Conservation (phyloP, 2,797 vertebrate genomes). For the Rhinoraja longicauda region DNA sequence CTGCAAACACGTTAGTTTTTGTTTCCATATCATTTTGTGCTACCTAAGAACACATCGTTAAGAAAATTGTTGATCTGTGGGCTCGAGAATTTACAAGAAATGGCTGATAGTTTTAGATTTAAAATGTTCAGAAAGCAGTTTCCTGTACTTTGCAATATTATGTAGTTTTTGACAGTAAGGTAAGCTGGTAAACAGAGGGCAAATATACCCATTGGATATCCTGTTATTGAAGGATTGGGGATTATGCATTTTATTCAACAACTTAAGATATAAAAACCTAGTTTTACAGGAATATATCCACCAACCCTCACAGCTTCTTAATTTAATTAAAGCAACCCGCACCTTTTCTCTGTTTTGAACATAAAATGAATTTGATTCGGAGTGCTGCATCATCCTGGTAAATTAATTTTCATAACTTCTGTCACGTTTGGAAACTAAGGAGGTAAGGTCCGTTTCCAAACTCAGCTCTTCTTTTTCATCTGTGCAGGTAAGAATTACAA, state of each 20-base stretch:
- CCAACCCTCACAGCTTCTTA: conserved; percentile 9
- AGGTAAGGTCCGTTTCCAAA: not conserved
- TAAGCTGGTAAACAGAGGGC: not conserved
- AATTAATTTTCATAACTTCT: conserved; percentile 18
- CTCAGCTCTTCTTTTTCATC: conserved; percentile 35
- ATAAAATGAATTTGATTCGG: conserved; percentile 20
- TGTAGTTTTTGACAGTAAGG: not conserved
- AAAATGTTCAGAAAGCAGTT: not conserved
- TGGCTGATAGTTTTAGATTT: not conserved
- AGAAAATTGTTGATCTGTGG: not conserved
- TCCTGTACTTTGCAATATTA: not conserved
- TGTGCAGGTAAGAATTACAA: conserved; percentile 31
- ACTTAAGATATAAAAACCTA: conserved; percentile 8
- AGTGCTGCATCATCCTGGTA: conserved; percentile 15
- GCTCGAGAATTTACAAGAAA: not conserved
- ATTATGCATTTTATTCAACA: not conserved
- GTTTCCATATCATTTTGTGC: not conserved
- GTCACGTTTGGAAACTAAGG: conserved; percentile 26
- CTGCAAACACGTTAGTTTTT: not conserved
- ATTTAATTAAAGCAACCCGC: conserved; percentile 29
- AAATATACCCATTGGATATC: not conserved
- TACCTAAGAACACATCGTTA: not conserved
- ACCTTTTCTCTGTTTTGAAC: conserved; percentile 24
- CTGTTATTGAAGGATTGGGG: not conserved
- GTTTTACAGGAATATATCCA: conserved; percentile 23